These are phyloP conservation scores for Andrena praecox DNA, from an alignment of 2,888 invertebrate genomes.

Conservation along the genomic window DNA sequence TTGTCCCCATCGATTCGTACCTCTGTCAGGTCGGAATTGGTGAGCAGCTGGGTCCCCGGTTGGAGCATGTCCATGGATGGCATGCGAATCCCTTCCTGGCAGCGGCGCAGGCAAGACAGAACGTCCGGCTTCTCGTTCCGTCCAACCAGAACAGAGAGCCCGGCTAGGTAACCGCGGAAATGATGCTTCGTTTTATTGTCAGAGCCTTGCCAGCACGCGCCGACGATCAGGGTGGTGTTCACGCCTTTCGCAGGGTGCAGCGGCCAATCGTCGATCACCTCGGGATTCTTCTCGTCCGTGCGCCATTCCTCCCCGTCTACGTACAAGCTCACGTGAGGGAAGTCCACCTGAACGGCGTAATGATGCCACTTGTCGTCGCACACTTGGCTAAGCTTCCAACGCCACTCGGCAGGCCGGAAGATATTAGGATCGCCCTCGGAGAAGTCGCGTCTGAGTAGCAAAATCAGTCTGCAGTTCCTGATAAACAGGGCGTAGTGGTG, in stretches of 20 bases:
- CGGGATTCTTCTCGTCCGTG: slow-evolving; percentile 92
- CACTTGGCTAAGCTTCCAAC: slow-evolving; percentile 97
- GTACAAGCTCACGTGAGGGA: slow-evolving; percentile 94
- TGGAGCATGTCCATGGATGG: slow-evolving; percentile 91
- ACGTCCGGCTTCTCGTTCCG: slow-evolving; percentile 91
- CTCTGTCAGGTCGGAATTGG: slow-evolving; percentile 92
- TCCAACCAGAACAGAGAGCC: slow-evolving; percentile 92
- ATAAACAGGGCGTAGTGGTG: slow-evolving; percentile 99
- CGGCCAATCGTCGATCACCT: slow-evolving; percentile 99
- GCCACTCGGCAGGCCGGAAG: slow-evolving; percentile 99
- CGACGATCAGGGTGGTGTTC: slow-evolving; percentile 96
- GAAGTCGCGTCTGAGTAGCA: slow-evolving; percentile 95
- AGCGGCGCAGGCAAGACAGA: slow-evolving; percentile 92
- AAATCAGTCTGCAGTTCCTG: slow-evolving; percentile 97
- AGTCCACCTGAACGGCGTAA: slow-evolving; percentile 96
- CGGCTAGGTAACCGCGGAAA: slow-evolving; percentile 95
- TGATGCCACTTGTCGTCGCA: slow-evolving; percentile 99
- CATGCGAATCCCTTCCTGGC: slow-evolving; percentile 90
- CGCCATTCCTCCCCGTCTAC: slow-evolving; percentile 93
- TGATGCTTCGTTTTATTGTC: slow-evolving; percentile 96
- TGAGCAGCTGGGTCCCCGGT: slow-evolving; percentile 91
- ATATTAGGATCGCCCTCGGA: slow-evolving; percentile 97
- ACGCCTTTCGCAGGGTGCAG: slow-evolving; percentile 97
- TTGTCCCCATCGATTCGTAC: slow-evolving; percentile 97
- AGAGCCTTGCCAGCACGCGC: slow-evolving; percentile 99